Percentiles rank a stretch among this genome's conserved stretches.
Conservation (phyloP, 2,797 vertebrate species). For the Neomorphus geoffroyi region DNA sequence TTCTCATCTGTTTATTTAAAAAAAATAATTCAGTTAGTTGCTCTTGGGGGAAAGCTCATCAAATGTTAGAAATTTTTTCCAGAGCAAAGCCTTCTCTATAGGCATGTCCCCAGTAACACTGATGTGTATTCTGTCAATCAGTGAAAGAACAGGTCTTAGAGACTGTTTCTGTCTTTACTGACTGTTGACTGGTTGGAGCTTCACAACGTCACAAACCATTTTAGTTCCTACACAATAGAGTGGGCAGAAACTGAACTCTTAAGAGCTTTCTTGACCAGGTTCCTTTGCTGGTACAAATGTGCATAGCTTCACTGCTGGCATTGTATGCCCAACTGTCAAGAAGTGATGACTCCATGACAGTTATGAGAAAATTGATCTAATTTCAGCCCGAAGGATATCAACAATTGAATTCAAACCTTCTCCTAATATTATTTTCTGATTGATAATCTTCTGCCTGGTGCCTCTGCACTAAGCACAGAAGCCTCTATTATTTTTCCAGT, state of each 20-base stretch:
- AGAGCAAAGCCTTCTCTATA: not conserved
- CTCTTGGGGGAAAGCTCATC: not conserved
- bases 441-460: not conserved
- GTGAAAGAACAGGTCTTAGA: not conserved
- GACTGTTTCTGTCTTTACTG: not conserved
- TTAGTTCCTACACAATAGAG: not conserved
- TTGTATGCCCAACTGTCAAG: not conserved
- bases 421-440: not conserved
- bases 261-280: not conserved
- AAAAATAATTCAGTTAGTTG: not conserved
- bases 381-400: not conserved
- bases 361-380: not conserved
- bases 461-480: not conserved
- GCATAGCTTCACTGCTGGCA: not conserved
- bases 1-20: not conserved
- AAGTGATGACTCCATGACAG: not conserved
- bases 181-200: not conserved
- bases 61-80: not conserved
- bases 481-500: not conserved
- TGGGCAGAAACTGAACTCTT: not conserved
- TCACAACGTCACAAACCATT: not conserved
- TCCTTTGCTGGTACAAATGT: not conserved
- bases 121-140: not conserved
- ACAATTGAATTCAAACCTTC: not conserved
- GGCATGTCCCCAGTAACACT: not conserved